phyloP scores from a whole-genome alignment of 2,888 invertebrate species.

The Thecocarcelia acutangulata region DNA sequence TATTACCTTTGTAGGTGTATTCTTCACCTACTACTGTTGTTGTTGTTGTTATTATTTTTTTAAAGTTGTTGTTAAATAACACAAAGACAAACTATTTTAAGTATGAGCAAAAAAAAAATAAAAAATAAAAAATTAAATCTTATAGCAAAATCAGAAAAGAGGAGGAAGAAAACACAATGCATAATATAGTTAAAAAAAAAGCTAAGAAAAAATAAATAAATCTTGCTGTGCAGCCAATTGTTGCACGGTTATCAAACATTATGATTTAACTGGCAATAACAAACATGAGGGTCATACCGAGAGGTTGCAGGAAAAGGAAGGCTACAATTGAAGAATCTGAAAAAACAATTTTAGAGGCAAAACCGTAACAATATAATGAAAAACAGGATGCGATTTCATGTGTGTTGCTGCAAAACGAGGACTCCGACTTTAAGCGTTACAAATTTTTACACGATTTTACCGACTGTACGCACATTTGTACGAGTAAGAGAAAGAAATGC shows the following conservation, averaged over 20 bases:
- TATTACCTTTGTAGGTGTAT: slow-evolving; percentile 70
- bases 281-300: slow-evolving; percentile 2
- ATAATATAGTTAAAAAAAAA: slow-evolving; percentile 33
- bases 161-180: slow-evolving; percentile 18
- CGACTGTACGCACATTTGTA: no score
- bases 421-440: no score
- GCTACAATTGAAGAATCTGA: no score
- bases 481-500: no score
- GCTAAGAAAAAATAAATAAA: slow-evolving; percentile 42
- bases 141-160: slow-evolving; percentile 27
- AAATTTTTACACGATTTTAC: no score
- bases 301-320: background rate
- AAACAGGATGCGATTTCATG: no score
- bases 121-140: slow-evolving; percentile 48
- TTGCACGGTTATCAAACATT: slow-evolving; percentile 56
- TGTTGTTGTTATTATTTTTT: slow-evolving; percentile 49
- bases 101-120: background rate
- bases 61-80: slow-evolving; percentile 54
- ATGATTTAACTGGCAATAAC: background rate
- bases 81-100: slow-evolving; percentile 41
- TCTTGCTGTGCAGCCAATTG: slow-evolving; percentile 69
- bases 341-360: no score
- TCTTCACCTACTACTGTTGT: background rate
- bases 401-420: no score
- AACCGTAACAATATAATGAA: no score